These are phyloP conservation scores for Drosophila subsilvestris DNA, from an alignment of 2,888 invertebrate species.

Conservation along the genomic window DNA sequence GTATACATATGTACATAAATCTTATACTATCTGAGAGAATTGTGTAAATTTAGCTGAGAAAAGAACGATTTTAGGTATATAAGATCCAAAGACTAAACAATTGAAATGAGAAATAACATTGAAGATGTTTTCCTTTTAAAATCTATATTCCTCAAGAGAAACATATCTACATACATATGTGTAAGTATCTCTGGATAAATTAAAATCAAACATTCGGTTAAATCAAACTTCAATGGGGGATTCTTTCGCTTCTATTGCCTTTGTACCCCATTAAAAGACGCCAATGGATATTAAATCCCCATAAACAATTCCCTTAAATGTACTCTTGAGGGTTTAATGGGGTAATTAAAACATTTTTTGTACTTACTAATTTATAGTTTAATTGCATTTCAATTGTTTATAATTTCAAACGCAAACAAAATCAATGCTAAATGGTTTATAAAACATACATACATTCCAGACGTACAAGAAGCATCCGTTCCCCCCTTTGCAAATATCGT, in stretches of 20 bases:
- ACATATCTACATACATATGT: no score
- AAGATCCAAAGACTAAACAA: not conserved
- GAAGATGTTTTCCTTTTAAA: no score
- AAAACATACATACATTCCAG: not conserved
- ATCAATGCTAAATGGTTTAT: not conserved
- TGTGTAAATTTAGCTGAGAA: no score
- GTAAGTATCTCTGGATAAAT: no score
- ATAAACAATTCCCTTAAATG: not conserved
- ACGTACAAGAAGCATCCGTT: not conserved
- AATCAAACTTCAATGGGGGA: no score
- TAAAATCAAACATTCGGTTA: no score
- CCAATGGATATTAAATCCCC: not conserved
- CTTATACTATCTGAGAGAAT: not conserved
- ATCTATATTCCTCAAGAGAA: no score
- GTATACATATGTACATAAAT: not conserved
- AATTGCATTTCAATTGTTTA: not conserved
- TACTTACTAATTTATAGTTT: not conserved
- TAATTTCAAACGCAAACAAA: not conserved
- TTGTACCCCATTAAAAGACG: not conserved
- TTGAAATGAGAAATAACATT: no score
- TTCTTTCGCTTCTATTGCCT: not conserved
- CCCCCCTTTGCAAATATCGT: conserved; percentile 2
- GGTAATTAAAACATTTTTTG: not conserved
- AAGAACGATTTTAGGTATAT: no score
- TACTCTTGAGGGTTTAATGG: not conserved